Conservation (phyloP, 1,140 invertebrate species). For the Palaemon carinicauda region DNA sequence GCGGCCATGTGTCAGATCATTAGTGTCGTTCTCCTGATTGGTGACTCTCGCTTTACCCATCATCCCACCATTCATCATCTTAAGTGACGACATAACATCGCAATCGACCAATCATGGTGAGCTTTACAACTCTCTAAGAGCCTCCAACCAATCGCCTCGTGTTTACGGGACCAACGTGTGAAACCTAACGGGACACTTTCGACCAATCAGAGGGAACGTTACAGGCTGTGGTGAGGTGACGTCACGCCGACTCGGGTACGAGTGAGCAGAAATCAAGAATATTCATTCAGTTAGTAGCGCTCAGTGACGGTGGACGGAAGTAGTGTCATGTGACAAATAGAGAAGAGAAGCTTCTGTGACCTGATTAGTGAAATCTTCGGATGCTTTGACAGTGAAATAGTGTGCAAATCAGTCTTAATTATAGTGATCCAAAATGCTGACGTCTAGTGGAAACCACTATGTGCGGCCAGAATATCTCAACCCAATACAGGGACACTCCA, state of each 20-base stretch:
- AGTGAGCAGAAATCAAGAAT: conserved; percentile 58
- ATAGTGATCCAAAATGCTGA: conserved; percentile 48
- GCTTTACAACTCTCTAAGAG: conserved; percentile 54
- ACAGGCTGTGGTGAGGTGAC: conserved; percentile 46
- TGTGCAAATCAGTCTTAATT: not conserved
- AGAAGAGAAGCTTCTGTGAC: not conserved
- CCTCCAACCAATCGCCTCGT: conserved; percentile 44
- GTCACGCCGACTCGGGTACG: conserved; percentile 49
- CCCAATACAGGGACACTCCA: conserved; percentile 58
- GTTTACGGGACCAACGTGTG: conserved; percentile 46
- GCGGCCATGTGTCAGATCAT: conserved; percentile 60
- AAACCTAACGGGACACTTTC: conserved; percentile 58
- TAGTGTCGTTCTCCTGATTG: conserved; percentile 60
- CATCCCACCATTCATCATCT: conserved; percentile 60
- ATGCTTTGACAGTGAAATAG: conserved; percentile 26
- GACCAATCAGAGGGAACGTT: conserved; percentile 41
- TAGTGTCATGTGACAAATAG: not conserved
- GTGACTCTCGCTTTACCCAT: conserved; percentile 60
- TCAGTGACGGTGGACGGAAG: conserved; percentile 38
- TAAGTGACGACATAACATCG: conserved; percentile 60
- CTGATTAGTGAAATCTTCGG: not conserved
- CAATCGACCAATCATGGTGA: conserved; percentile 55
- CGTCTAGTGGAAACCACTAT: conserved; percentile 58
- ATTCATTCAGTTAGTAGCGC: conserved; percentile 58
- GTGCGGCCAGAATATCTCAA: conserved; percentile 59